A percentile compares a stretch with the other conserved stretches of the same genome.
Conservation (phyloP, 1,140 invertebrate genomes). For the Druon quercuslanigerum region DNA sequence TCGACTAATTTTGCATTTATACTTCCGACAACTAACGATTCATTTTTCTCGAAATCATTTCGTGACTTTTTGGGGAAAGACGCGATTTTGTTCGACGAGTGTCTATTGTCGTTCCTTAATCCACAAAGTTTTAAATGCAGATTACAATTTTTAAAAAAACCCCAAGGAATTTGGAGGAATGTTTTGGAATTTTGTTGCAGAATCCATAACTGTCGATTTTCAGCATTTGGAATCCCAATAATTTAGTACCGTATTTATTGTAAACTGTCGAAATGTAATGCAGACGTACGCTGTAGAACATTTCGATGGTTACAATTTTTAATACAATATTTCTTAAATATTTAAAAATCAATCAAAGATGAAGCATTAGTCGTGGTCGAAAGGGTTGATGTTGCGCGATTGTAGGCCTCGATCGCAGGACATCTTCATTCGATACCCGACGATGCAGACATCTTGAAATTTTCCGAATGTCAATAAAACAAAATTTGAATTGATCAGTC, state of each 20-base stretch:
- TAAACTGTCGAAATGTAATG: constrained; percentile 41
- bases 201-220: constrained; percentile 7
- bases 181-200: not conserved
- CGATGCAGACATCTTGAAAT: constrained; percentile 40
- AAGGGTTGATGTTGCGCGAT: constrained; percentile 65
- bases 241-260: not conserved
- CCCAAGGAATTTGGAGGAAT: not conserved
- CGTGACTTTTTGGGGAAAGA: not conserved
- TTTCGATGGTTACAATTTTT: not conserved
- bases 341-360: constrained; percentile 32
- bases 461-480: not conserved
- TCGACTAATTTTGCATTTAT: not conserved
- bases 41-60: not conserved
- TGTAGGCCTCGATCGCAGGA: constrained; percentile 72
- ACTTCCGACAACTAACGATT: not conserved
- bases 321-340: not conserved
- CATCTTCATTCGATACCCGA: constrained; percentile 61
- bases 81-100: not conserved
- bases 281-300: constrained; percentile 68
- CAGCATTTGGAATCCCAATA: not conserved
- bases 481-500: not conserved
- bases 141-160: not conserved
- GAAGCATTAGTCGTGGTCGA: constrained; percentile 49
- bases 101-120: constrained; percentile 16
- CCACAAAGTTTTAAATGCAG: not conserved